Evolutionary conservation across 2,113 vertebrate species (phyloP), one percentile per base, ranked within the genome.

Genomic region (Syrmaticus mikado): DNA sequence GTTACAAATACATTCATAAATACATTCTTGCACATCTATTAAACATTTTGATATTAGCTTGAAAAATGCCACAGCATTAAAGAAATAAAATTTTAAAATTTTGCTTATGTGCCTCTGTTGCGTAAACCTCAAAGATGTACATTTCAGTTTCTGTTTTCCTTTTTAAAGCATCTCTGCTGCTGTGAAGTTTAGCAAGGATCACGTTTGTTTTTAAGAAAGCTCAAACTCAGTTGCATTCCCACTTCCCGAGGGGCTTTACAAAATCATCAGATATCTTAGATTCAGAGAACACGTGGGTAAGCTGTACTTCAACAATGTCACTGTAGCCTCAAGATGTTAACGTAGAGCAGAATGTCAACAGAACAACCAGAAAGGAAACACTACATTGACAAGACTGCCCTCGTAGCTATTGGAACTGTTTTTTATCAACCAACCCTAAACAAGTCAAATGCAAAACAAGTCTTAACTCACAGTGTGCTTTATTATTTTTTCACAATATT

Each of bases 401-500:
- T 62, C 67, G 48, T 14, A 76, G 71, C 88, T 36, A 30, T 46
- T 55, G 74, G 36, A 55, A 61, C 18, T 57, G 17, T 13, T 57
- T 80, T 72, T 82, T 61, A 46, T 58, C 16, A 1, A 77, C 38
- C 77, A 67, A 58, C 78, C 80, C 75, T 86, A 85, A 96, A 79
- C 73, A 94, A 95, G 78, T 72, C 76, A 78, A 95, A 86, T 90
- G 75, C 65, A 93, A 93, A 95, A 25, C 78, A 52, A 82, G 30
- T 43, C 41, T 43, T 93, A 92, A 91, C 92, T 97, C 95, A 96
- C 95, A 94, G 89, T 96, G 94, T 95, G 94, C 91, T 97, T 97
- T 97, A 96, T 97, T 98, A 96, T 96, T 95, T 95, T 94, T 96
- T 94, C 94, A 97, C 94, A 96, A 96, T 96, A 97, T 94, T 95